Evolutionary conservation across 2,797 vertebrate genomes (phyloP).

Genomic region (Miichthys miiuy): DNA sequence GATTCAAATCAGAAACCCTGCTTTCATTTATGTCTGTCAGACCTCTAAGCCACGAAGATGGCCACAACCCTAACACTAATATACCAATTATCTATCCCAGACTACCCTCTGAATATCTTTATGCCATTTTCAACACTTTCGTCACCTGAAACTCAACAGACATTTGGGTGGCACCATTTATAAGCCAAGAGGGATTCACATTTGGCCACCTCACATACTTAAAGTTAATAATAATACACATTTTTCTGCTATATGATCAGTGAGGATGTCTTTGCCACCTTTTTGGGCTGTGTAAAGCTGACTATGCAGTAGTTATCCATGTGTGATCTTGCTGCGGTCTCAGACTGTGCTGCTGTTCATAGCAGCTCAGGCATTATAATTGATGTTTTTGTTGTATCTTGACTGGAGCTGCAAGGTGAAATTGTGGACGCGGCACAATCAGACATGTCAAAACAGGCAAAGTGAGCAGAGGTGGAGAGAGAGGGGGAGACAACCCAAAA

Average conservation of each 20-base stretch:
- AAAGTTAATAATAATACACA: not conserved
- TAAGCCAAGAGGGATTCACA: conserved; percentile 6
- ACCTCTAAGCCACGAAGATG: not conserved
- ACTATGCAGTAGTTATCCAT: not conserved
- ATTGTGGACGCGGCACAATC: conserved; percentile 42
- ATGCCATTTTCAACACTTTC: not conserved
- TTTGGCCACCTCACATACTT: not conserved
- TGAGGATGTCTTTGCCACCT: conserved; percentile 10
- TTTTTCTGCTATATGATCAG: not conserved
- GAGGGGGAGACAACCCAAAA: not conserved
- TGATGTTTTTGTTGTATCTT: conserved; percentile 55
- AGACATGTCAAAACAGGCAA: conserved; percentile 62
- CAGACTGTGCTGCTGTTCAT: conserved; percentile 19
- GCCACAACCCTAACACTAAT: not conserved
- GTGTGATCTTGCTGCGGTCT: conserved; percentile 21
- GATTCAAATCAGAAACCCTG: conserved; percentile 23
- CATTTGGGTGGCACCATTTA: not conserved
- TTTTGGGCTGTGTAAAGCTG: not conserved
- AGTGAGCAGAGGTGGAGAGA: not conserved
- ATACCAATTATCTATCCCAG: not conserved
- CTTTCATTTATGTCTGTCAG: not conserved
- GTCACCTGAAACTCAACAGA: not conserved
- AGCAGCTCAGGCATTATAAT: conserved; percentile 54
- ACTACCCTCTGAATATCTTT: not conserved
- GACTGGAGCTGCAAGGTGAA: conserved; percentile 28